phyloP scores from a whole-genome alignment of 1,140 invertebrate species.

The Drosophila littoralis region DNA sequence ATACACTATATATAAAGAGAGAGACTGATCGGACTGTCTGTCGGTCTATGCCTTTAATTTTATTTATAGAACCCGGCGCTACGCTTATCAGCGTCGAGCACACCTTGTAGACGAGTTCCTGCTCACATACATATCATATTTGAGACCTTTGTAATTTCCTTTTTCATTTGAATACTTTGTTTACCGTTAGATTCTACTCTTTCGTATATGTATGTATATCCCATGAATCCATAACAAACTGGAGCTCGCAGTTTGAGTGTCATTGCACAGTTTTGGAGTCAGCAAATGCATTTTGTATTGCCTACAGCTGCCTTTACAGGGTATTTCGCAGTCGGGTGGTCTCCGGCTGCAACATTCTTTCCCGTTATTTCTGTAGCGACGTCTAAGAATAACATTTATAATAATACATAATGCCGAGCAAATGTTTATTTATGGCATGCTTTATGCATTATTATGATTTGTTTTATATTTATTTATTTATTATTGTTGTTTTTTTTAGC shows the following conservation, averaged over 20 bases:
- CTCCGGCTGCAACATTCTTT: neutral
- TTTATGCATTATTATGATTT: slow-evolving; percentile 53
- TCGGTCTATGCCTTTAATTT: slow-evolving; percentile 22
- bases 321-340: neutral
- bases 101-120: slow-evolving; percentile 34
- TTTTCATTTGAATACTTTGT: no score
- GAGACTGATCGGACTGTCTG: neutral
- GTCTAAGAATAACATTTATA: slow-evolving; percentile 46
- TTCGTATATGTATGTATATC: no score
- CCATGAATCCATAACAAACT: no score
- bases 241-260: no score
- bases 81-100: slow-evolving; percentile 37
- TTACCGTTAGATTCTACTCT: no score
- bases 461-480: slow-evolving; percentile 42
- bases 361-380: slow-evolving; percentile 9
- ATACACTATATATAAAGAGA: neutral
- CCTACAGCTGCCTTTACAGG: neutral
- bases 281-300: neutral
- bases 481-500: slow-evolving; percentile 24
- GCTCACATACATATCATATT: neutral
- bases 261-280: no score
- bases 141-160: neutral
- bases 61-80: slow-evolving; percentile 46
- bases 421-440: slow-evolving; percentile 73
- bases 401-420: slow-evolving; percentile 58